A percentile compares a stretch with the other conserved stretches of the same genome.
These are phyloP conservation scores for Pluvianellus socialis DNA, from an alignment of 2,113 vertebrate genomes.

Conservation along the genomic window DNA sequence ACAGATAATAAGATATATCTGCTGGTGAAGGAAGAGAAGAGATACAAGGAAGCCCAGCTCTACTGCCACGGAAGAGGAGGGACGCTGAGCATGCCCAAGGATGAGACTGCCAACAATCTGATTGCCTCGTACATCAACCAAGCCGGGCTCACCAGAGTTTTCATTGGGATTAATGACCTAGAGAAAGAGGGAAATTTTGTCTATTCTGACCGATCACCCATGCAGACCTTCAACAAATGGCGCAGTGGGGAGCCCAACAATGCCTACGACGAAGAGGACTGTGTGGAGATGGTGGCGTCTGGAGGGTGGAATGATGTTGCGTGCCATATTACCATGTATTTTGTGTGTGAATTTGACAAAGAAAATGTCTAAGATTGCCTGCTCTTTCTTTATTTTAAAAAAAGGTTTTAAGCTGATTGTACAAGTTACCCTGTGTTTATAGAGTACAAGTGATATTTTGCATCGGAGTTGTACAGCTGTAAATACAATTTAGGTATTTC, in stretches of 20 bases:
- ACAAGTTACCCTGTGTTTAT: background rate
- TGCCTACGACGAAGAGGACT: conserved; percentile 93
- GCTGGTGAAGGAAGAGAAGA: conserved; percentile 96
- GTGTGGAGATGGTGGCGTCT: conserved; percentile 90
- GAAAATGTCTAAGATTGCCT: conserved; percentile 79
- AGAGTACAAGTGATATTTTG: conserved; percentile 5
- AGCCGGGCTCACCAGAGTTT: conserved; percentile 88
- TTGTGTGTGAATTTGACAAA: conserved; percentile 97
- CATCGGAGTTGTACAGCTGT: conserved; percentile 59
- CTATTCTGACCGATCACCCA: conserved; percentile 88
- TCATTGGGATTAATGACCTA: conserved; percentile 94
- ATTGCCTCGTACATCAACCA: conserved; percentile 89
- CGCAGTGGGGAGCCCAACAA: conserved; percentile 93
- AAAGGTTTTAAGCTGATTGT: background rate
- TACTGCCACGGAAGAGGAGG: conserved; percentile 91
- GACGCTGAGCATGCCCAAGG: conserved; percentile 94
- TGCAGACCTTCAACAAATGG: conserved; percentile 97
- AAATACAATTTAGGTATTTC: conserved; percentile 68
- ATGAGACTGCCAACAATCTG: conserved; percentile 85
- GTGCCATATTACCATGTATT: conserved; percentile 93
- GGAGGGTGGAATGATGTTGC: conserved; percentile 98
- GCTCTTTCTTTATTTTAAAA: background rate
- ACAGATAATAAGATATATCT: conserved; percentile 93
- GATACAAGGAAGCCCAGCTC: conserved; percentile 87
- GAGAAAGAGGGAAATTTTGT: conserved; percentile 89